phyloP scores from a whole-genome alignment of 2,888 invertebrate species.

The Eupithecia centaureata region DNA sequence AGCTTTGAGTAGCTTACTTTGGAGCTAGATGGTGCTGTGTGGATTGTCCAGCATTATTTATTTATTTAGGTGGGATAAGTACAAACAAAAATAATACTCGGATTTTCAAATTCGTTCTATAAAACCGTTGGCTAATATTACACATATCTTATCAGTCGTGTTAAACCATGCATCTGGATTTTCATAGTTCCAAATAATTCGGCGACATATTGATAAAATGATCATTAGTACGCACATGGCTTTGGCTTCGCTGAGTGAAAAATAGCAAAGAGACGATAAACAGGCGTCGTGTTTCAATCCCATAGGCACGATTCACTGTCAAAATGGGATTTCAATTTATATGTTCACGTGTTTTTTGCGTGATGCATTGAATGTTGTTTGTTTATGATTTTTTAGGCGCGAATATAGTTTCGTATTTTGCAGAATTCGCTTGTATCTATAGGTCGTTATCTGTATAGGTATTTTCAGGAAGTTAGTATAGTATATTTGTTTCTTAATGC shows the following conservation, averaged over 20 bases:
- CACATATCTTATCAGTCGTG: not conserved
- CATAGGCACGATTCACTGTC: slow-evolving; percentile 14
- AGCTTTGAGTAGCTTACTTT: too few relatives aligned
- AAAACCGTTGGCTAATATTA: not conserved
- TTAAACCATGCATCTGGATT: slow-evolving; percentile 17
- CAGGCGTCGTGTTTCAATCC: slow-evolving; percentile 46
- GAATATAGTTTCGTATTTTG: not conserved
- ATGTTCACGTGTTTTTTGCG: slow-evolving; percentile 26
- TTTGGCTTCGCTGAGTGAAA: slow-evolving; percentile 33
- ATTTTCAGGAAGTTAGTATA: too few relatives aligned
- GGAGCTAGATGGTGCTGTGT: too few relatives aligned
- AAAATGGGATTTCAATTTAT: slow-evolving; percentile 17
- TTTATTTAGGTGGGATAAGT: too few relatives aligned
- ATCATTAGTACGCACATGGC: slow-evolving; percentile 36
- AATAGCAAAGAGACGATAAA: slow-evolving; percentile 37
- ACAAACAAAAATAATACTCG: too few relatives aligned
- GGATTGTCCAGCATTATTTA: too few relatives aligned
- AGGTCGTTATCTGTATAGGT: too few relatives aligned
- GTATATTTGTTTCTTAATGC: too few relatives aligned
- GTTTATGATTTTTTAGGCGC: not conserved
- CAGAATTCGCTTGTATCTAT: too few relatives aligned
- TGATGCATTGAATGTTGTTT: slow-evolving; percentile 1
- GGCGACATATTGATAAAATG: slow-evolving; percentile 29
- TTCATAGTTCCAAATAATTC: slow-evolving; percentile 16
- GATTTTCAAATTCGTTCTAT: not conserved